Percentiles rank a stretch among this genome's conserved stretches.
phyloP scores from a whole-genome alignment of 2,888 invertebrate species.

The Hermodice carunculata region DNA sequence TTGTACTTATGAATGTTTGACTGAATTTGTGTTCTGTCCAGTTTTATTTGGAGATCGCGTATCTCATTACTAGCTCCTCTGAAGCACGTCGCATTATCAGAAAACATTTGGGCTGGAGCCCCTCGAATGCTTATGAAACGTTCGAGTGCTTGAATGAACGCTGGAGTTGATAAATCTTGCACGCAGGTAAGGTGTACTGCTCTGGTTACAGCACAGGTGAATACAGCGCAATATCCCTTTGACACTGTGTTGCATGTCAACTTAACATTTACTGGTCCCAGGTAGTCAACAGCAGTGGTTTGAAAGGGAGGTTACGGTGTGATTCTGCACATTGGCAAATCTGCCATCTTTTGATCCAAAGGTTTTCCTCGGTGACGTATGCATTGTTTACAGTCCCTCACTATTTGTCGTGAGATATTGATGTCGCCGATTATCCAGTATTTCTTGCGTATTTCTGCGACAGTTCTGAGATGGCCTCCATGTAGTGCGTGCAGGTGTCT shows the following conservation, averaged over 20 bases:
- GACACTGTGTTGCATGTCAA: neutral
- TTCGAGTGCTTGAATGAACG: neutral
- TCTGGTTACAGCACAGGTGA: neutral
- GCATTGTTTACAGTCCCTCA: conserved; percentile 10
- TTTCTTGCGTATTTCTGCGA: conserved; percentile 8
- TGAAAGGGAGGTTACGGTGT: conserved; percentile 13
- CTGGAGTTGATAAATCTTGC: neutral
- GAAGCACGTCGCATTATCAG: neutral
- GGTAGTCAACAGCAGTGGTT: conserved; percentile 2
- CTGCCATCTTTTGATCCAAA: conserved; percentile 4
- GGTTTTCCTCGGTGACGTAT: conserved; percentile 5
- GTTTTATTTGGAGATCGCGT: neutral
- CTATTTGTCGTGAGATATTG: neutral
- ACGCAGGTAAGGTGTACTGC: neutral
- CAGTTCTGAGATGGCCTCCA: conserved; percentile 15
- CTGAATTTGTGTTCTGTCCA: neutral
- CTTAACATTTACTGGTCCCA: conserved; percentile 13
- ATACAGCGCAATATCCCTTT: no score
- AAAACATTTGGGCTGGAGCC: neutral
- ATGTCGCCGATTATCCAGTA: conserved; percentile 20
- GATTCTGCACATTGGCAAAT: conserved; percentile 4
- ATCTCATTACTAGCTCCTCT: neutral
- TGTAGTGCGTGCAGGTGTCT: conserved; percentile 1
- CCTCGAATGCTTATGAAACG: neutral
- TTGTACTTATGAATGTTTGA: neutral